These are phyloP conservation scores for Nasonia oneida DNA, from an alignment of 2,888 invertebrate species.

Conservation along the genomic window DNA sequence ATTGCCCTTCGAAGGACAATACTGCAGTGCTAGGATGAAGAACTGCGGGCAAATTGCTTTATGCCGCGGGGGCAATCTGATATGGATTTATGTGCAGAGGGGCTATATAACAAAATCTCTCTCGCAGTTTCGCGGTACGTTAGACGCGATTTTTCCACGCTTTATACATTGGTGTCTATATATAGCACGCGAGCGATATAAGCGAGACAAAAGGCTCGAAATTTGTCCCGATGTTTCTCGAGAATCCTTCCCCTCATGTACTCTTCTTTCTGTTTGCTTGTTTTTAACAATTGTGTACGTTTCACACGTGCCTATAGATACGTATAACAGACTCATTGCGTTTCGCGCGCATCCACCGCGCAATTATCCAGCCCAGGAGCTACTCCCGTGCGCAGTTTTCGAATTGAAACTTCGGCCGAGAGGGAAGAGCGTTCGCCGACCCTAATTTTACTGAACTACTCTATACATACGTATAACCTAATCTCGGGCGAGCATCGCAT, in stretches of 20 bases:
- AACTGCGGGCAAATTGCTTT: background rate
- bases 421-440: too few relatives aligned
- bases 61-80: background rate
- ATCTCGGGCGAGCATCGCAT: too few relatives aligned
- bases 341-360: background rate
- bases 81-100: background rate
- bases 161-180: background rate
- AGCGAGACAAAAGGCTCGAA: background rate
- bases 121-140: background rate
- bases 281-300: too few relatives aligned
- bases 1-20: background rate
- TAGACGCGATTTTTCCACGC: background rate
- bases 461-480: too few relatives aligned
- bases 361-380: constrained; percentile 12
- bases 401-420: constrained; percentile 25
- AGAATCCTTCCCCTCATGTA: background rate
- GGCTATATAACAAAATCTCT: background rate
- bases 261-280: background rate
- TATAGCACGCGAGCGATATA: background rate
- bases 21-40: background rate
- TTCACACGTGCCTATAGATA: background rate
- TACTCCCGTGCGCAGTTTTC: constrained; percentile 29
- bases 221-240: background rate
- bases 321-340: background rate
- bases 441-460: too few relatives aligned